Base-by-base conservation (phyloP, 2,888 invertebrate species). In the Lepeophtheirus nordmannii region DNA sequence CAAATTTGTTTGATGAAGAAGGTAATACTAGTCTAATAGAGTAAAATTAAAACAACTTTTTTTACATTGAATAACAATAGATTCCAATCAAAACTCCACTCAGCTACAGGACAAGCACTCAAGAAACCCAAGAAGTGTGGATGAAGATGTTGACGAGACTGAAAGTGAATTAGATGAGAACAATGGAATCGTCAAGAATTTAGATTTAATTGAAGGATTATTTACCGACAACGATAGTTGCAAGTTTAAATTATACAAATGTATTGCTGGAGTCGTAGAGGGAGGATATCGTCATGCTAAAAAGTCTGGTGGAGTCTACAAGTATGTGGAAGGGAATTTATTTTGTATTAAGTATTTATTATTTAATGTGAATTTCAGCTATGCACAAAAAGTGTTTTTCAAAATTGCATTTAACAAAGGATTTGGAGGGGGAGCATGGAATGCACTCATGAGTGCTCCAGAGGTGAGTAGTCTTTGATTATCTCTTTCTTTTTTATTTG, bases 381-480 rank as follows among this genome's bases (percentile, higher is more conserved):
- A 37, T 11, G 30, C 39, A 37, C 23, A 65, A 37, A 65, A 65
- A 23, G 58, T 20, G 14, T n/a, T 65, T 57, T 65, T 65, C 65
- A 23, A 53, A 20, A 58, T 65, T 57, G 65, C 65, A 23, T 65
- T 65, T 58, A 57, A 65, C 40, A 58, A 58, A 14, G 65, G 65
- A 14, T 39, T 65, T 20, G 39, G 39, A 38, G 58, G 58, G 30
- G 30, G 30, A 30, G 37, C 58, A n/a, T 65, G 65, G 65, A 58
- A 38, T 14, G 57, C 58, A 1, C 10, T 65, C 11, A 65, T 65
- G 65, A 58, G 58, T 10, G 58, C 58, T 38, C 65, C 65, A 17
- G 65, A 65, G 65, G 64, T 64, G 56, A 30, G 40, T 17, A 37
- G 20, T 20, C 9, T 23, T 22, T 58, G n/a, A 22, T 20, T 22